Percentiles rank a stretch among this genome's conserved stretches.
These are phyloP conservation scores for Synanthedon tipuliformis DNA, from an alignment of 2,888 invertebrate species.

Conservation along the genomic window DNA sequence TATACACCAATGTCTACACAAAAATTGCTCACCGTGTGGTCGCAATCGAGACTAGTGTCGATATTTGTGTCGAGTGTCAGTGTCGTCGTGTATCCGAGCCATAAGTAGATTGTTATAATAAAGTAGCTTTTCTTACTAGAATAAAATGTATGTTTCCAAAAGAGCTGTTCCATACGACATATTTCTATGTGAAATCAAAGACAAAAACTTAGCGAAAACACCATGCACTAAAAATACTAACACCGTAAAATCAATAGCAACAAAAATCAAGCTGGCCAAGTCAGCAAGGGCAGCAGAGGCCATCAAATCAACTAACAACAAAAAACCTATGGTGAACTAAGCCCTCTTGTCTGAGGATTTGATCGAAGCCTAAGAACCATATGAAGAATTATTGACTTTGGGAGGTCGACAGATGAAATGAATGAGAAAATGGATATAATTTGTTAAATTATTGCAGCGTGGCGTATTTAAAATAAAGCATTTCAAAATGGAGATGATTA, in stretches of 20 bases:
- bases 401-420: not conserved
- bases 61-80: too few species aligned
- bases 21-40: too few species aligned
- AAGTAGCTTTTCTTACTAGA: too few species aligned
- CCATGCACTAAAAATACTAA: constrained; percentile 52
- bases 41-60: too few species aligned
- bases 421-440: not conserved
- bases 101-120: too few species aligned
- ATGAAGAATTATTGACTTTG: too few species aligned
- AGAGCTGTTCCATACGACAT: not conserved
- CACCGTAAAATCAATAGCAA: constrained; percentile 38
- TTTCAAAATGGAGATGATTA: too few species aligned
- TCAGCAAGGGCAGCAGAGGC: constrained; percentile 58
- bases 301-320: constrained; percentile 35
- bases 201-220: not conserved
- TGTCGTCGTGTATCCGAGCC: too few species aligned
- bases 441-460: not conserved
- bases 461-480: not conserved
- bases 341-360: constrained; percentile 66
- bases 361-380: not conserved
- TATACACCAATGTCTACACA: too few species aligned
- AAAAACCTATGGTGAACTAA: constrained; percentile 23
- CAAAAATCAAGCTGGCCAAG: constrained; percentile 58
- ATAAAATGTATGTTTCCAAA: too few species aligned
- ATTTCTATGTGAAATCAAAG: not conserved